Conservation (phyloP, 2,113 vertebrate genomes). For the Myotis lucifugus region DNA sequence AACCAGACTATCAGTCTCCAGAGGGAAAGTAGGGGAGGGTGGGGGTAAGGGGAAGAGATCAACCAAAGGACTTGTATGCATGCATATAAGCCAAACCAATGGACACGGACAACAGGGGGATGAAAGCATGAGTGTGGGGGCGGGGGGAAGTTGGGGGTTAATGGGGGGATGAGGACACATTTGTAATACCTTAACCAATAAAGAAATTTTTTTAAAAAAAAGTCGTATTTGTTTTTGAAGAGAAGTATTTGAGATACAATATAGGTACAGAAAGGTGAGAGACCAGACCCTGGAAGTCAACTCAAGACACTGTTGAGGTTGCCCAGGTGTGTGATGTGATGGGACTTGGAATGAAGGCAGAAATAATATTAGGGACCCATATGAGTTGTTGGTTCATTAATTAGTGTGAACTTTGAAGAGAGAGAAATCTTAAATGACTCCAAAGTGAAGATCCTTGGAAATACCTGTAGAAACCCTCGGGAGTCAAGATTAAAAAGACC, state of each 20-base stretch:
- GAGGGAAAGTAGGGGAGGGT: too few relatives aligned
- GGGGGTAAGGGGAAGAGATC: too few relatives aligned
- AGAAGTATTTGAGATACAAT: neutral
- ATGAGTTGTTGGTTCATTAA: neutral
- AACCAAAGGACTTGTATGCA: too few relatives aligned
- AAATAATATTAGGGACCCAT: neutral
- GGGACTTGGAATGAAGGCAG: neutral
- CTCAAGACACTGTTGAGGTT: rapidly evolving
- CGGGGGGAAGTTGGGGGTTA: too few relatives aligned
- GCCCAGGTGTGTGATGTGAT: rapidly evolving
- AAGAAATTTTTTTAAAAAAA: neutral
- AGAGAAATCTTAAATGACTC: neutral
- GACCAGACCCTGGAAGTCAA: neutral
- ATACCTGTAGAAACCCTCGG: neutral
- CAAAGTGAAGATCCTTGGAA: neutral
- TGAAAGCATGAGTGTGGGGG: too few relatives aligned
- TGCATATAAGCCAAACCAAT: too few relatives aligned
- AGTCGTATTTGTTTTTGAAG: neutral
- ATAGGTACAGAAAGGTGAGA: neutral
- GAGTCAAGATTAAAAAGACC: neutral
- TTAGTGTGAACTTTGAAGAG: neutral
- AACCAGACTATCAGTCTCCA: too few relatives aligned
- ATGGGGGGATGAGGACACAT: too few relatives aligned
- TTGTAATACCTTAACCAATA: too few relatives aligned
- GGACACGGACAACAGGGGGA: too few relatives aligned